Base-by-base conservation (phyloP, 1,140 invertebrate species). In the Drosophila neocordata region DNA sequence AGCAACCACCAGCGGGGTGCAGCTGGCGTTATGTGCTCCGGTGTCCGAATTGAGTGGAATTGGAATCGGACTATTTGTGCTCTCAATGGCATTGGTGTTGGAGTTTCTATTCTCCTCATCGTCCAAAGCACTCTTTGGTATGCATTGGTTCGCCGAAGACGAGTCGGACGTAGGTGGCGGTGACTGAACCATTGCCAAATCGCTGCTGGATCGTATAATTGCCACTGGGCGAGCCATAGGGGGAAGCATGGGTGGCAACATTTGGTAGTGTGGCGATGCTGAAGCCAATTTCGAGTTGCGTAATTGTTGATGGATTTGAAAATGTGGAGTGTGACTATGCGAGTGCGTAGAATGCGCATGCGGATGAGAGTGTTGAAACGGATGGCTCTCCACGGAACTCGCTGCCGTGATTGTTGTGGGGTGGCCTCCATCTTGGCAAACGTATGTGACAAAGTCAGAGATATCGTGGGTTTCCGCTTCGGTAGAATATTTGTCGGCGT, bases 201-300 rank as follows among this genome's bases (percentile, higher is more conserved):
- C 93, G 93, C 96, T 96, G 72, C 96, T 97, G 38, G 97, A 97
- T 85, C 97, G 94, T 81, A 99, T 97, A 74, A 99, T 98, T 20
- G 98, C 97, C 8, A 99, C 98, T 0, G 98, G 98, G 74, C 98
- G 93, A 2, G 98, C 97, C 96, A 99, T 98, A 7, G 97, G 97
- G 2, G 97, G 97, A 1, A 98, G 94, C n/a, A 98, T 97, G n/a
- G 97, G 98, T 12, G 98, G 97, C 77, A 99, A 93, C 95, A 96
- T 97, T 73, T 98, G 94, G 59, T 91, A 91, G 48, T 90, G 88
- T 31, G 77, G 65, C 9, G 84, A 57, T 22, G 78, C 61, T 8
- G 62, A 59, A 4, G 61, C 20, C 5, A 87, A 37, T 63, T 87
- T 90, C 4, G 82, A 60, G 18, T 65, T 66, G 31, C 70, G 73